Evolutionary conservation across 2,888 invertebrate genomes (phyloP), one percentile per base, ranked within the genome.

Genomic region (Heliconius ismenius): DNA sequence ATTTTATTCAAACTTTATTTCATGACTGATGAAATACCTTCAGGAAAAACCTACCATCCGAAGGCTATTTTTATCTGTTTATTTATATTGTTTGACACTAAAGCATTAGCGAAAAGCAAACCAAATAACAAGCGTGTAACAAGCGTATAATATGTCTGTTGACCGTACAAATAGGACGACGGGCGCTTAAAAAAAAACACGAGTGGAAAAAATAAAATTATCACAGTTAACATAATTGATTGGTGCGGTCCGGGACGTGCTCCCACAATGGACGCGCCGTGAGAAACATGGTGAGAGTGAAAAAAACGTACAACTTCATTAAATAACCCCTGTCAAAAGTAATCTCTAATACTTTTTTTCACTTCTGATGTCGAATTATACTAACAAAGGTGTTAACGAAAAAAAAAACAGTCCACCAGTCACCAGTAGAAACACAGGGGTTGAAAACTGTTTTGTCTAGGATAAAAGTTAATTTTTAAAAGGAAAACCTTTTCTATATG

Each of bases 321-420:
- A 93, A 93, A 91, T 93, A 93, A 89, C 92, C 91, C 91, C 92
- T 93, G 93, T 94, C 93, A 92, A 92, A 90, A 87, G 89, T 91
- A 92, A 92, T 92, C 91, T 92, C 90, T 91, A 92, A 90, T 90
- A 89, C 87, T 90, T 92, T 92, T 92, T 92, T 89, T 87, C 90
- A 91, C 91, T 92, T 91, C 93, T 90, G 92, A 92, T 92, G 91
- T 93, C 92, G 91, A 93, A 93, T 93, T 93, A 93, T 92, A 91
- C 88, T 88, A 91, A 92, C 92, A 92, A 93, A 93, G 93, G 93
- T 93, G 94, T 93, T 90, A 93, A 93, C 91, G 90, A 92, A 94
- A 93, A 92, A 77, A 78, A 93, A 89, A 89, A 86, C 81, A 86
- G 82, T 83, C 82, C 85, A 89, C 62, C 62, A 62, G 62, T 73